A percentile compares a stretch with the other conserved stretches of the same genome.
Conservation (phyloP, 1,140 invertebrate genomes). For the Camponotus vicinus region DNA sequence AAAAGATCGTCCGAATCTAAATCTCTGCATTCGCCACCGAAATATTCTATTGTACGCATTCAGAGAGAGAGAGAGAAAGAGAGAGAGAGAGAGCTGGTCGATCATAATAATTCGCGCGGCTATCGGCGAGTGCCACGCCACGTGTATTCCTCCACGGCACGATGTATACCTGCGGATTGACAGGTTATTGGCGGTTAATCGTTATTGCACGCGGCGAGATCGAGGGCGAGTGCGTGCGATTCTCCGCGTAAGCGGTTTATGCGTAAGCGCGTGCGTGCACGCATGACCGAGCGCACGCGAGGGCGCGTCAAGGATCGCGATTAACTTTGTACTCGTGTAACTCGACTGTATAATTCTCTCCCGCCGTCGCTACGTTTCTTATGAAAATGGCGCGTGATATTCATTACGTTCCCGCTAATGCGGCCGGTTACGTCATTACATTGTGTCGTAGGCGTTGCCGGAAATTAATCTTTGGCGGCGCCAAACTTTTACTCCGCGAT, state of each 20-base stretch:
- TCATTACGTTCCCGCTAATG: background rate
- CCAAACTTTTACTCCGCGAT: slow-evolving; percentile 25
- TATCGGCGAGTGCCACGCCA: slow-evolving; percentile 16
- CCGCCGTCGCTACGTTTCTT: slow-evolving; percentile 16
- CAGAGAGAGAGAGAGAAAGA: background rate
- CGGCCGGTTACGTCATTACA: background rate
- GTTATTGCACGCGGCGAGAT: slow-evolving; percentile 40
- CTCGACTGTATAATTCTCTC: slow-evolving; percentile 12
- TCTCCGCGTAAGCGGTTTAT: slow-evolving; percentile 39
- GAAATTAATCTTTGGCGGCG: slow-evolving; percentile 42
- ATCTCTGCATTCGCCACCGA: background rate
- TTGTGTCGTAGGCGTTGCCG: slow-evolving; percentile 20
- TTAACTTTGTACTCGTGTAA: slow-evolving; percentile 54
- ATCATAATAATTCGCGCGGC: slow-evolving; percentile 35
- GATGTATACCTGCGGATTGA: slow-evolving; percentile 57
- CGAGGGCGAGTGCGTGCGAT: slow-evolving; percentile 45
- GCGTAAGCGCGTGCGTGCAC: slow-evolving; percentile 35
- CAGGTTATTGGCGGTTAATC: slow-evolving; percentile 62
- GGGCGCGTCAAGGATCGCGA: slow-evolving; percentile 58
- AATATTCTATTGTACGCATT: background rate
- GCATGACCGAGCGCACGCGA: slow-evolving; percentile 53
- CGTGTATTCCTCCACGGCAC: slow-evolving; percentile 44
- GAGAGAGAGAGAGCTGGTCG: background rate
- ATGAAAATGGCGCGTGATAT: slow-evolving; percentile 6
- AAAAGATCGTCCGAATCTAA: background rate